phyloP scores from a whole-genome alignment of 2,113 vertebrate genomes.

The Proterorhinus semilunaris region DNA sequence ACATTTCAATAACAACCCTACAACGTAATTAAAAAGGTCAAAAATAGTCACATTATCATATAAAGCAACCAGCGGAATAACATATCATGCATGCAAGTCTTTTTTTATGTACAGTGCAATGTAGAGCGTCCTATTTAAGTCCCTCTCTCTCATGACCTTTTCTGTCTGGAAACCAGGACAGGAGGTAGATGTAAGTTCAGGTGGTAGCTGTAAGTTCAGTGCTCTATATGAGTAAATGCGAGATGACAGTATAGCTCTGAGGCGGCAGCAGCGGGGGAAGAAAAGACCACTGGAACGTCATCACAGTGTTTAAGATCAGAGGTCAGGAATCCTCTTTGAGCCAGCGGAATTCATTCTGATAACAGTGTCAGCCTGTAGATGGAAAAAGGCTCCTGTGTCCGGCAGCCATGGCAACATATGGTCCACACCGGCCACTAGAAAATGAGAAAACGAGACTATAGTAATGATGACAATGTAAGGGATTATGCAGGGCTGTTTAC shows the following conservation, averaged over 20 bases:
- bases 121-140: neutral
- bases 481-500: neutral
- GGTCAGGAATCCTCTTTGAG: conserved; percentile 2
- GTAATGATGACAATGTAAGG: neutral
- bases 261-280: neutral
- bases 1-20: too few relatives aligned
- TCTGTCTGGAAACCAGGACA: neutral
- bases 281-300: neutral
- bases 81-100: too few relatives aligned
- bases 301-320: neutral
- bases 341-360: neutral
- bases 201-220: neutral
- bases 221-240: neutral
- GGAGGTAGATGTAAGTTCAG: neutral
- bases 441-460: neutral
- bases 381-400: conserved; percentile 1
- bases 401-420: neutral
- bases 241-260: conserved; percentile 1
- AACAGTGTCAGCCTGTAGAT: neutral
- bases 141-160: neutral
- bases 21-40: too few relatives aligned
- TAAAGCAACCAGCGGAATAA: too few relatives aligned
- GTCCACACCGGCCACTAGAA: neutral
- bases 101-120: neutral
- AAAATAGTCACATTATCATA: too few relatives aligned